Base-by-base conservation (phyloP, 2,888 invertebrate species). In the Monoplex corrugatus region DNA sequence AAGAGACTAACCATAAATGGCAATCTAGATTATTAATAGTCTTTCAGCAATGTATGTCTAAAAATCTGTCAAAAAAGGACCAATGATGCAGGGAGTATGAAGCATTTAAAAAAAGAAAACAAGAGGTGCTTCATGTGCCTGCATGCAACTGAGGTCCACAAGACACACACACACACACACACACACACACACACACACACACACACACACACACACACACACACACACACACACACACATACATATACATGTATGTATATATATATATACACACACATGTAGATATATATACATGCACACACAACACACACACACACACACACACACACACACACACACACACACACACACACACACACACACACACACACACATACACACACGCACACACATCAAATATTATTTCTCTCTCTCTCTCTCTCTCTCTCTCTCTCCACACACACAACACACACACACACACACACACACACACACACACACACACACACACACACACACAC, bases 161-260 rank as follows among this genome's bases (percentile, higher is more conserved):
- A 68, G 28, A 68, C 68, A 68, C 68, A 68, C 68, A 68, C 68
- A 68, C 68, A 68, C 68, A 68, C 68, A 68, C 50, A 85, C 57
- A 85, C 50, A 63, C 57, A 85, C 43, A 43, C 32, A 87, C 68
- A 75, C 44, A 87, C 45, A 75, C 45, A 87, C 40, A 78, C 72
- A 78, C 38, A 87, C 44, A 63, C 40, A 75, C 84, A 57, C 40
- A 75, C 63, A 45, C 63, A 85, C 75, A 80, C 57, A 85, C 35
- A 87, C 10, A 75, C 68, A 38, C 63, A 40, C 63, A 82, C 63
- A 28, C 63, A 28, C 63, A 28, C 63, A 28, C 63, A 28, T n/a
- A 28, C 63, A 63, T n/a, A 63, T n/a, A 63, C 63, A 63, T n/a
- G n/a, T n/a, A 63, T n/a, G n/a, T n/a, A 63, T n/a, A 63, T n/a